These are phyloP conservation scores for Phocides pigmalion DNA, from an alignment of 1,140 invertebrate species.

Conservation along the genomic window DNA sequence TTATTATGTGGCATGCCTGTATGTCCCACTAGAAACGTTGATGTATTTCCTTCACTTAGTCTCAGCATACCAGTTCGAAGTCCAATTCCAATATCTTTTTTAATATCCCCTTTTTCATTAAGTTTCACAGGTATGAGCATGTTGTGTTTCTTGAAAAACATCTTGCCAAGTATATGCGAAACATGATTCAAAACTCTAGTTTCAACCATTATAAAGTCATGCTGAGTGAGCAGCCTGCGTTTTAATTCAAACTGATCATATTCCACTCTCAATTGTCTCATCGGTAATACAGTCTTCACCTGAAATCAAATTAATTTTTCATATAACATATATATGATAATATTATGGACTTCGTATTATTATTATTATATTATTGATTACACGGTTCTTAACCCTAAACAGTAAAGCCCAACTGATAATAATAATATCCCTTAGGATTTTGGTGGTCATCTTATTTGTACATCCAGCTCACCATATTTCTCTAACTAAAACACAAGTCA, in stretches of 20 bases:
- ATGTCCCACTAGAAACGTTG: conserved; percentile 84
- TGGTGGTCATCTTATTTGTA: too few relatives aligned
- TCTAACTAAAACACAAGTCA: too few relatives aligned
- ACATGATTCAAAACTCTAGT: conserved; percentile 86
- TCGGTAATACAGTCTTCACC: conserved; percentile 82
- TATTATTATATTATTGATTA: too few relatives aligned
- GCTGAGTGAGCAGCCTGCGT: conserved; percentile 84
- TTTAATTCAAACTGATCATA: conserved; percentile 87
- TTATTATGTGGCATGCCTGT: conserved; percentile 81
- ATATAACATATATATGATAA: conserved; percentile 18
- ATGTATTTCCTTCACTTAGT: conserved; percentile 84
- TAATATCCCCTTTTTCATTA: conserved; percentile 82
- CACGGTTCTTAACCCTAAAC: too few relatives aligned
- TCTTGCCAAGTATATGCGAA: conserved; percentile 85
- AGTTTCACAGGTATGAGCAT: conserved; percentile 85
- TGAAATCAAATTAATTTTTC: conserved; percentile 51
- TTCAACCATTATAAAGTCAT: conserved; percentile 87
- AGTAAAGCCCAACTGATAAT: too few relatives aligned
- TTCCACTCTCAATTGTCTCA: conserved; percentile 86
- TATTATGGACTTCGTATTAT: too few relatives aligned
- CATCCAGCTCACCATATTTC: too few relatives aligned
- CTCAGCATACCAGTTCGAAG: conserved; percentile 84
- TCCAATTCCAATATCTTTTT: conserved; percentile 84
- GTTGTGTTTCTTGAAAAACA: conserved; percentile 86
- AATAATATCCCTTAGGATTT: too few relatives aligned